Evolutionary conservation across 1,140 invertebrate genomes (phyloP), one percentile per base, ranked within the genome.

Genomic region (Palaemon carinicauda): DNA sequence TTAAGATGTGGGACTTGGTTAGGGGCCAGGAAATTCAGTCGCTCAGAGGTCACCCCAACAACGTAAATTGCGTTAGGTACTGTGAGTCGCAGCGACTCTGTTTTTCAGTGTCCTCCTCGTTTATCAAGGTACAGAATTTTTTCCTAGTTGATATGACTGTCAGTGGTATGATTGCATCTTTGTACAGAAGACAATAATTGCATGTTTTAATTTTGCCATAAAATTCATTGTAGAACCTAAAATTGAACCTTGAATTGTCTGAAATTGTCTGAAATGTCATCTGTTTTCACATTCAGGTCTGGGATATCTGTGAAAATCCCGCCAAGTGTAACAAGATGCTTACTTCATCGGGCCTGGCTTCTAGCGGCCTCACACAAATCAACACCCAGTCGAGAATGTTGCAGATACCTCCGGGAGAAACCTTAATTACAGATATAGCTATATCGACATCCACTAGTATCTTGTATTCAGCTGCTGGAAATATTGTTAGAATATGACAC

Each of bases 401-500:
- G 29, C 93, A 93, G 89, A 91, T 94, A 88, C 94, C 94, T 3
- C 91, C 92, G 14, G 94, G 94, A 24, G 95, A 96, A 91, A 93
- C 93, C 31, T 93, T 93, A 81, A 95, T 96, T 74, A 95, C 94
- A 86, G 95, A 96, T 90, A 92, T 96, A 24, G 94, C 93, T 10
- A 89, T 96, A 1, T 93, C 93, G 90, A 87, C 93, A 87, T 90
- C 92, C 91, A 92, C 94, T 79, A 92, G 92, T 89, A 91, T 93
- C 91, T 92, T 96, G 0, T 97, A 96, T 91, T 95, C 95, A 14
- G 96, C 96, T 9, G 93, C 95, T 4, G 95, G 94, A 19, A 96
- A 96, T 90, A 94, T 95, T 90, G 95, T 97, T 14, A 92, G 96
- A 41, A 93, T 97, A 24, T 97, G 96, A 96, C 96, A 97, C 92